Conservation (phyloP, 2,888 invertebrate species). For the Cantharis lateralis region DNA sequence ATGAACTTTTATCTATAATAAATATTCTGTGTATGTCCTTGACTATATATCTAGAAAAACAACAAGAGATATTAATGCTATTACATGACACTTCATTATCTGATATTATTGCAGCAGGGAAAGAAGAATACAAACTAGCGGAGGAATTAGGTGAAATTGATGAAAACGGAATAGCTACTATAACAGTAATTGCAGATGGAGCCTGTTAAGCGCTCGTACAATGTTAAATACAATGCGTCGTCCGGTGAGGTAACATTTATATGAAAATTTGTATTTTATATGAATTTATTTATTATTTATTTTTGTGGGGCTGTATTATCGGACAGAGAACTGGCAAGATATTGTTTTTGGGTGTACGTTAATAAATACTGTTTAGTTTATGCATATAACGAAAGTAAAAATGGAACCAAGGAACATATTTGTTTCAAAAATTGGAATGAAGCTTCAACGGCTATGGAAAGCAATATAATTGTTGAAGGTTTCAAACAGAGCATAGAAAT, state of each 20-base stretch:
- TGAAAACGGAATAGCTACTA: constrained; percentile 7
- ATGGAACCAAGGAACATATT: too few relatives aligned
- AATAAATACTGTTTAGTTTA: too few relatives aligned
- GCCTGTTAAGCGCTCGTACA: constrained; percentile 24
- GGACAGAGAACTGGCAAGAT: too few relatives aligned
- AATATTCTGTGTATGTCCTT: not conserved
- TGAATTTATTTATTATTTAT: too few relatives aligned
- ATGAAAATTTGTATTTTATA: too few relatives aligned
- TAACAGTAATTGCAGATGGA: constrained; percentile 17
- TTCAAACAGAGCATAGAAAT: not conserved
- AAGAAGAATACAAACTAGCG: not conserved
- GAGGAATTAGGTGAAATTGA: not conserved
- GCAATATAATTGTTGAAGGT: not conserved
- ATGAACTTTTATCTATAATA: constrained; percentile 7
- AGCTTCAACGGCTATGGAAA: not conserved
- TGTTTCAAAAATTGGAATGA: not conserved
- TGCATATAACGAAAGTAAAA: too few relatives aligned
- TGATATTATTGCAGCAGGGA: not conserved
- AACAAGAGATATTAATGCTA: not conserved
- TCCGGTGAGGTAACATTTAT: too few relatives aligned
- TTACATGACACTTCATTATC: not conserved
- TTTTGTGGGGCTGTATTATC: too few relatives aligned
- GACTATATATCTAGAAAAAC: not conserved
- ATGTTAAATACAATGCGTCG: not conserved
- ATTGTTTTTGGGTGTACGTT: too few relatives aligned